Evolutionary conservation across 2,888 invertebrate species (phyloP).

Genomic region (Fabriciana adippe): DNA sequence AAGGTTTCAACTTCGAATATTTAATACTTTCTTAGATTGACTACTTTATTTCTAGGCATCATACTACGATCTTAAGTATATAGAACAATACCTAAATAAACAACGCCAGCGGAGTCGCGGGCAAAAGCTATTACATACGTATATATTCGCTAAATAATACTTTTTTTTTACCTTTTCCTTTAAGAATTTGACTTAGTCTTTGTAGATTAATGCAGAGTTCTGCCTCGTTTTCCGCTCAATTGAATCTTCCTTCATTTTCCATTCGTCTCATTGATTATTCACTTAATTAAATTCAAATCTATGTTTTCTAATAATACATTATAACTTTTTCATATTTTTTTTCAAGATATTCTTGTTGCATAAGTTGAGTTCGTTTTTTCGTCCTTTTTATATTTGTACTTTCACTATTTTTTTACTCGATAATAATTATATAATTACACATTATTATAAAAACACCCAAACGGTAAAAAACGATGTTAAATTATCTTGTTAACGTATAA

Average conservation of each 20-base stretch:
- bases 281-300: conserved; percentile 17
- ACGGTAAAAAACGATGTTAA: no score
- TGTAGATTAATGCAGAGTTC: conserved; percentile 15
- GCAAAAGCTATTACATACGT: not conserved
- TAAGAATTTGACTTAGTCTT: conserved; percentile 12
- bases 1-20: no score
- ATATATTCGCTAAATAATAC: not conserved
- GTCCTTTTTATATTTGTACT: not conserved
- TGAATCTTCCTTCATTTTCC: conserved; percentile 12
- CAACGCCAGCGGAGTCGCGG: not conserved
- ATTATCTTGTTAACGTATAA: no score
- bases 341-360: not conserved
- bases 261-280: conserved; percentile 14
- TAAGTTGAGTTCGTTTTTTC: not conserved
- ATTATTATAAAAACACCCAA: no score
- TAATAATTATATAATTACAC: no score
- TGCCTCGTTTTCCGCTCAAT: conserved; percentile 18
- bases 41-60: no score
- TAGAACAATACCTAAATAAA: no score
- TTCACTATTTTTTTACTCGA: no score
- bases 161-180: not conserved
- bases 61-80: no score
- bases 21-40: no score
- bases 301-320: not conserved
- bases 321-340: conserved; percentile 6